Evolutionary conservation across 2,113 vertebrate species (phyloP).

Genomic region (Lagopus muta): DNA sequence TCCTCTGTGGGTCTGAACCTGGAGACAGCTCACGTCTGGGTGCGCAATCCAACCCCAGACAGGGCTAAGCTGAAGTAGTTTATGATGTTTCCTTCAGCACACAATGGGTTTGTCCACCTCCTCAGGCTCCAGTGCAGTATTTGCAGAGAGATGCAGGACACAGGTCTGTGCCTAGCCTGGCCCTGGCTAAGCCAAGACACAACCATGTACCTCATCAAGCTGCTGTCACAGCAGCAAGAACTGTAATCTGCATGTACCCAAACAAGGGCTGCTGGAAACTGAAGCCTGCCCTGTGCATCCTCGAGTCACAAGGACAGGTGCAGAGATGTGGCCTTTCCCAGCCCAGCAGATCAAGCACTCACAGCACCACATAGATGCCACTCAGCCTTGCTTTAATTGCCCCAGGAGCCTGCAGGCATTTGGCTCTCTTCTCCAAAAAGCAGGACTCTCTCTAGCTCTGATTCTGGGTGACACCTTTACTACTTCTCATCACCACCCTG

Average conservation of each 20-base stretch:
- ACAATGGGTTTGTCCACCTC: neutral
- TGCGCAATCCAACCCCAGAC: fast-evolving
- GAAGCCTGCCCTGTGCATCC: neutral
- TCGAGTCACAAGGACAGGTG: neutral
- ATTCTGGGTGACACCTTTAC: neutral
- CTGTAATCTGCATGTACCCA: neutral
- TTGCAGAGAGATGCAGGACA: neutral
- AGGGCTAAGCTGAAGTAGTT: neutral
- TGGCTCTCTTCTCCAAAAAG: neutral
- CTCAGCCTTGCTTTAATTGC: neutral
- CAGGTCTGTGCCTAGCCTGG: neutral
- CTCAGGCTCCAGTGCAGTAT: neutral
- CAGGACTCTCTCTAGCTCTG: neutral
- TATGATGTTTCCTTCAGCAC: neutral
- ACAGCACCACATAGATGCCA: neutral
- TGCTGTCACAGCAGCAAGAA: neutral
- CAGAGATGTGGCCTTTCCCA: neutral
- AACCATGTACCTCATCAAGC: neutral
- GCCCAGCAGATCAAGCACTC: neutral
- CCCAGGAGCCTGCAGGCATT: neutral
- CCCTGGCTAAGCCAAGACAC: neutral
- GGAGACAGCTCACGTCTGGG: neutral
- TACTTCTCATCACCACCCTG: fast-evolving
- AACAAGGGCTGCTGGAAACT: neutral
- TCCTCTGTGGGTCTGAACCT: neutral